These are phyloP conservation scores for Pygoscelis adeliae DNA, from an alignment of 2,113 vertebrate species.

Conservation along the genomic window DNA sequence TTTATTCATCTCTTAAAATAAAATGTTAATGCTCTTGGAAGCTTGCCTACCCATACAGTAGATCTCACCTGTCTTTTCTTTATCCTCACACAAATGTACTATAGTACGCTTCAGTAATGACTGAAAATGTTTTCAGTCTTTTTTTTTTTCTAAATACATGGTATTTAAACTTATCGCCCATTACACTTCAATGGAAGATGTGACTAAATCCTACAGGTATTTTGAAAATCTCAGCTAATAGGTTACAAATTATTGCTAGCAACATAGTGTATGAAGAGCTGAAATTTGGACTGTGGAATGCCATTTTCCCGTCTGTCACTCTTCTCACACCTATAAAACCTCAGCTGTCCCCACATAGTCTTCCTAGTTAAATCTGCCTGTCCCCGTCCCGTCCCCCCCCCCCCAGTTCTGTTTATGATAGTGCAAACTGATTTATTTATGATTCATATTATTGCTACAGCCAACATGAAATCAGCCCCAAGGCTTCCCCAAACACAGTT, in stretches of 20 bases:
- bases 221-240: not conserved
- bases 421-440: not conserved
- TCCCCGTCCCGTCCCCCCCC: too few relatives aligned
- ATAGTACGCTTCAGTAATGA: not conserved
- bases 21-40: constrained; percentile 39
- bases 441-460: not conserved
- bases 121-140: not conserved
- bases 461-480: not conserved
- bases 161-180: not conserved
- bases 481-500: not conserved
- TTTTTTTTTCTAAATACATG: not conserved
- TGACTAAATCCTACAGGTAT: not conserved
- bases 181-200: not conserved
- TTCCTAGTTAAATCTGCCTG: not conserved
- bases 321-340: not conserved
- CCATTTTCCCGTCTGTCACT: not conserved
- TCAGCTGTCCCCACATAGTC: not conserved
- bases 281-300: not conserved
- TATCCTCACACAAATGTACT: not conserved
- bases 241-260: not conserved
- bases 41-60: constrained; percentile 26
- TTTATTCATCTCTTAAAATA: constrained; percentile 52
- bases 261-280: not conserved
- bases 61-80: constrained; percentile 46
- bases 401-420: not conserved